Conservation (phyloP, 1,140 invertebrate species). For the Drosophila arawakana region DNA sequence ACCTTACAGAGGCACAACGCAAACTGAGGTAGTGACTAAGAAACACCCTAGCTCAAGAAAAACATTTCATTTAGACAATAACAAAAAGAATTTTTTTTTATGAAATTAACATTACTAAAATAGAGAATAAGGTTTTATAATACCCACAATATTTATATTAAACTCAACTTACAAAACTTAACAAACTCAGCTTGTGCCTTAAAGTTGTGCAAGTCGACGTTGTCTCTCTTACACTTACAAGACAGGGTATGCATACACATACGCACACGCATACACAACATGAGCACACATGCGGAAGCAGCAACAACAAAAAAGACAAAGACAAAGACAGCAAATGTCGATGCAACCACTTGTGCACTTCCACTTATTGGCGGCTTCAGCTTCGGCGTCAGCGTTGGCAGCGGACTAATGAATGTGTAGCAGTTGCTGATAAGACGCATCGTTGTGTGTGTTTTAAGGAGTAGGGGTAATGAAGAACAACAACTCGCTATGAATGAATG, state of each 20-base stretch:
- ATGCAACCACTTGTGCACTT: slow-evolving; percentile 65
- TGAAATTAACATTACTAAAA: no score
- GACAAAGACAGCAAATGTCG: slow-evolving; percentile 43
- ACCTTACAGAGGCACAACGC: not conserved
- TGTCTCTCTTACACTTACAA: not conserved
- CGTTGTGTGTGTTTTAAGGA: slow-evolving; percentile 39
- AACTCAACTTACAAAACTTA: no score
- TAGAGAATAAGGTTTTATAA: no score
- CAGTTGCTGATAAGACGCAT: slow-evolving; percentile 63
- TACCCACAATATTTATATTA: no score
- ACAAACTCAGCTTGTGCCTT: no score
- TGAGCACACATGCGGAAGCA: slow-evolving; percentile 49
- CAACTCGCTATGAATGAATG: slow-evolving; percentile 48
- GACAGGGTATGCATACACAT: slow-evolving; percentile 29
- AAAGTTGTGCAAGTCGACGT: not conserved
- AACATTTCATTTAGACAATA: not conserved
- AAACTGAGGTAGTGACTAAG: not conserved
- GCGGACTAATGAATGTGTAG: slow-evolving; percentile 40
- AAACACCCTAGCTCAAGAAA: slow-evolving; percentile 23
- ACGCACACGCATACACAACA: slow-evolving; percentile 5
- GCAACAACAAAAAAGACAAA: slow-evolving; percentile 22
- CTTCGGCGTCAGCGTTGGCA: slow-evolving; percentile 51
- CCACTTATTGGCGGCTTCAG: slow-evolving; percentile 74
- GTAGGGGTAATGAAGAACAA: slow-evolving; percentile 16
- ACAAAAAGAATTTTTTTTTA: no score